phyloP scores from a whole-genome alignment of 1,140 invertebrate species.

The Campoletis sonorensis region DNA sequence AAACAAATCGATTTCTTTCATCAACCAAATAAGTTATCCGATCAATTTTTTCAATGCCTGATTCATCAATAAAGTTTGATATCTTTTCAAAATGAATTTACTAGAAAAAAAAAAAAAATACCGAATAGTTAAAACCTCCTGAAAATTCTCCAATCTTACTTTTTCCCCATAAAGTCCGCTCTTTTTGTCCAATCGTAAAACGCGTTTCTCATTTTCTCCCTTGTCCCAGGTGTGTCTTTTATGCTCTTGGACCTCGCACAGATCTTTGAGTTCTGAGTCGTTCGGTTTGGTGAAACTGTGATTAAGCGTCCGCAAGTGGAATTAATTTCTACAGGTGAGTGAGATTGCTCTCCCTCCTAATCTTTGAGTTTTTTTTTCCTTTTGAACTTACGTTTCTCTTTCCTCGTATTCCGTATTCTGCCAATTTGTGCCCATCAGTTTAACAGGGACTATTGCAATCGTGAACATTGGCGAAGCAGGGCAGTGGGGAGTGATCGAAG shows the following conservation, averaged over 20 bases:
- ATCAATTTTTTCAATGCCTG: neutral
- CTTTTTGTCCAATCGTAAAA: neutral
- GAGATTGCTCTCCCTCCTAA: slow-evolving; percentile 30
- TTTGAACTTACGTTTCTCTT: neutral
- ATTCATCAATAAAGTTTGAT: no score
- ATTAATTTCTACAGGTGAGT: slow-evolving; percentile 57
- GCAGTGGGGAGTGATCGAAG: neutral
- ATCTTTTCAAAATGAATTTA: no score
- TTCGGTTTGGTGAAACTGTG: slow-evolving; percentile 46
- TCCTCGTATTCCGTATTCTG: slow-evolving; percentile 1
- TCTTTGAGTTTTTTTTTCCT: neutral
- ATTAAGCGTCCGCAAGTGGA: slow-evolving; percentile 54
- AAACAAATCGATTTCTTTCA: neutral
- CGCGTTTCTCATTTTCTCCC: slow-evolving; percentile 1
- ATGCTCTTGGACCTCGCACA: neutral
- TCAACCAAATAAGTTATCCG: neutral
- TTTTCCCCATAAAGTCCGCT: neutral
- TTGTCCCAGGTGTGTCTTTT: slow-evolving; percentile 17
- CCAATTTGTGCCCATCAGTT: neutral
- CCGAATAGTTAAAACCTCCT: no score
- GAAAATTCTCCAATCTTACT: neutral
- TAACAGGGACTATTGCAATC: neutral
- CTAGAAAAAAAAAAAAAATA: no score
- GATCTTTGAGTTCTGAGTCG: neutral
- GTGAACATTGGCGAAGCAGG: slow-evolving; percentile 14